These are phyloP conservation scores for Rachycentron canadum DNA, from an alignment of 2,797 vertebrate genomes.

Conservation along the genomic window DNA sequence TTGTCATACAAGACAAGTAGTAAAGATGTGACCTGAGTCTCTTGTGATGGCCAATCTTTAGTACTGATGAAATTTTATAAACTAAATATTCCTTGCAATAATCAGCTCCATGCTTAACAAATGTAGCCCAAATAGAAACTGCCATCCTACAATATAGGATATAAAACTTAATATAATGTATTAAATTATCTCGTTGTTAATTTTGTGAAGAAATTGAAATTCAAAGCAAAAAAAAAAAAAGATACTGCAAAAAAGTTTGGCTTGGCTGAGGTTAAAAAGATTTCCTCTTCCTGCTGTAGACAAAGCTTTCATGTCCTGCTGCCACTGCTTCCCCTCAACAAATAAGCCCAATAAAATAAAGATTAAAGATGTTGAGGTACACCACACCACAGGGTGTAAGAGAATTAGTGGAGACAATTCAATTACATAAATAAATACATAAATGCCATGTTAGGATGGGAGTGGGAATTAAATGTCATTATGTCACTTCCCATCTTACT, in stretches of 20 bases:
- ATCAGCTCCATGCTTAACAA: neutral
- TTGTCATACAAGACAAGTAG: neutral
- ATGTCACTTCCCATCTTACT: neutral
- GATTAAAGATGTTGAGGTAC: neutral
- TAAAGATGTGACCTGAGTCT: neutral
- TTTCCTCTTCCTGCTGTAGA: neutral
- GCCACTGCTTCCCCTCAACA: neutral
- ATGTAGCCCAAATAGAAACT: neutral
- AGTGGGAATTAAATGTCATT: slow-evolving; percentile 8
- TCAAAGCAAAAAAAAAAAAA: no score
- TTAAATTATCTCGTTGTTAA: neutral
- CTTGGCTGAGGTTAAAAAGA: no score
- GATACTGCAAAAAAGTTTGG: no score
- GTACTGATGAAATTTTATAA: neutral
- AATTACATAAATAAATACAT: neutral
- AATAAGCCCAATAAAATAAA: neutral
- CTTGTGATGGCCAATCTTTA: neutral
- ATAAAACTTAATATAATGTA: neutral
- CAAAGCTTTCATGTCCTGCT: neutral
- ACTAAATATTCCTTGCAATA: neutral
- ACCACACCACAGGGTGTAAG: neutral
- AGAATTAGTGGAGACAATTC: neutral
- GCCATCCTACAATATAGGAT: neutral
- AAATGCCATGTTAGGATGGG: neutral
- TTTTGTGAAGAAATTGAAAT: no score